Conservation (phyloP, 2,888 invertebrate species). For the Amphipoea oculea region DNA sequence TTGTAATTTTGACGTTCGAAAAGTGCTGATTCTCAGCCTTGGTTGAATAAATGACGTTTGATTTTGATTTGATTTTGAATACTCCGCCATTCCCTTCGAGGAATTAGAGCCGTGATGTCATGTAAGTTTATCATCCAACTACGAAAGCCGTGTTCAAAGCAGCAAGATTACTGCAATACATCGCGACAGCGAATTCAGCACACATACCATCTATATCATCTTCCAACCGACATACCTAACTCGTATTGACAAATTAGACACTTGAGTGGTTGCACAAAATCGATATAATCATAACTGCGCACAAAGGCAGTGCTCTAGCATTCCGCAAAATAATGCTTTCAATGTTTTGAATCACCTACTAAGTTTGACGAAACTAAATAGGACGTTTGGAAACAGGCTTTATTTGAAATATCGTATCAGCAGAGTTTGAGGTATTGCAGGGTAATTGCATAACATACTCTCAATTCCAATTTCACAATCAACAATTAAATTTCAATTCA, state of each 20-base stretch:
- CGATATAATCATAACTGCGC: constrained; percentile 40
- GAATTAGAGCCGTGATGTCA: too few species aligned
- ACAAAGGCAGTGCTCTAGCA: constrained; percentile 18
- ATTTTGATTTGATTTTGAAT: not conserved
- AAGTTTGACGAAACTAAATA: not conserved
- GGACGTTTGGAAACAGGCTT: not conserved
- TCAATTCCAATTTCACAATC: not conserved
- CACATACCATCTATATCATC: constrained; percentile 2
- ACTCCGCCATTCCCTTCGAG: not conserved
- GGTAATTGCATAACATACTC: not conserved
- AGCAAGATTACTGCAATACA: constrained; percentile 2
- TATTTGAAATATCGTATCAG: not conserved
- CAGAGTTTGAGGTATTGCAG: not conserved
- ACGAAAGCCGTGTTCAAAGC: not conserved
- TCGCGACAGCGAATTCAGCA: not conserved
- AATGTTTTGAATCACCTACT: not conserved
- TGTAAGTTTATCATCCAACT: not conserved
- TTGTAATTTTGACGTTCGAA: too few species aligned
- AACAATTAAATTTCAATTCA: not conserved
- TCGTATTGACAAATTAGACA: constrained; percentile 30
- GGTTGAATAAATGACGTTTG: too few species aligned
- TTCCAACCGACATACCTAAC: constrained; percentile 15
- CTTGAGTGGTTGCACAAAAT: constrained; percentile 41
- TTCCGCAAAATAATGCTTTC: constrained; percentile 9
- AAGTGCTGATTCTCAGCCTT: too few species aligned